Base-by-base conservation (phyloP, 2,888 invertebrate genomes). In the Sminthurinus aureus region DNA sequence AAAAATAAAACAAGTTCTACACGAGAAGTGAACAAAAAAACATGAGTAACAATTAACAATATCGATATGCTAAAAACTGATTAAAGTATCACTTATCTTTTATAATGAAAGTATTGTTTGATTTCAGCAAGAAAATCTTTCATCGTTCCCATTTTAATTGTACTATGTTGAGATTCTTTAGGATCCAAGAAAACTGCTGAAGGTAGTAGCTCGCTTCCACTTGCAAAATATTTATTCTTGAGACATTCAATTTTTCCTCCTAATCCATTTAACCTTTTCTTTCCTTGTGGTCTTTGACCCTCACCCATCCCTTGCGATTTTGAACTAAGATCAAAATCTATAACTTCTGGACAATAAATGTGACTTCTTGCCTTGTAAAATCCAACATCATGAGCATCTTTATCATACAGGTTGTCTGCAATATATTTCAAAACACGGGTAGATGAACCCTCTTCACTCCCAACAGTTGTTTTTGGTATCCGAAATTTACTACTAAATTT, bases 191-290 rank as follows among this genome's bases (percentile, higher is more conserved):
- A 88, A 8, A 88, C 85, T 26, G 84, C 84, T 81, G 82, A 79
- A 0, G 86, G 86, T 9, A 88, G 79, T 82, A 95, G 90, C 74
- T 73, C 24, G 0, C 95, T 95, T 90, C 95, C 93, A 84, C 92
- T 91, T 0, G 94, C 95, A 89, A 95, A 95, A 89, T 94, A 95
- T 91, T 94, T 94, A 0, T 91, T 91, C 90, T 94, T 94, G 51
- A 94, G 93, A 89, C 95, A 95, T 86, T 94, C 93, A 24, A 95
- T 93, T 91, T 94, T 94, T 86, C 94, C 93, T 0, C 95, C 95
- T 26, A 95, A 90, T 0, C 93, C 93, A 85, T 90, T 90, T 0
- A 95, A 90, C 83, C 94, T 91, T 0, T 91, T 91, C 12, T 89
- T n/a, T 87, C 87, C 12, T 89, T 88, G 15, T 89, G 89, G 58